Base-by-base conservation (phyloP, 2,888 invertebrate genomes). In the Morpho helenor region DNA sequence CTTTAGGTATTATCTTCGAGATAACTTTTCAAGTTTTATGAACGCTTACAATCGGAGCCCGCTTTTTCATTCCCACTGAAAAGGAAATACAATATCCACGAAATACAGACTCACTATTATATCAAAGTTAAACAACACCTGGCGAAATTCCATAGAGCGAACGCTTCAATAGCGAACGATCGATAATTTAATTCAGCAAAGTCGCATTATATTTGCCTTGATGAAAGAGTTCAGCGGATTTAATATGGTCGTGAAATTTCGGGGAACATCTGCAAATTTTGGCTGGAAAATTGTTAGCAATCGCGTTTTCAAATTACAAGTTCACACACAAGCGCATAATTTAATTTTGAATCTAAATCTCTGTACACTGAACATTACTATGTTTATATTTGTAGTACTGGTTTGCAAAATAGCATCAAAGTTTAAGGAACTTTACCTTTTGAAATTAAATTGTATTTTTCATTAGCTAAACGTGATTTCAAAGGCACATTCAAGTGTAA, bases 121-220 rank as follows among this genome's bases (percentile, higher is more conserved):
- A 39, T n/a, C 52, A 7, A 31, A 44, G 9, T 43, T 43, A 10
- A 7, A 45, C 45, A 7, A 7, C 9, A 10, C 9, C n/a, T 45
- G 7, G 45, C 10, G 5, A 10, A 10, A 45, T 45, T 10, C 10
- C 10, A 9, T 45, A 10, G 10, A 45, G 10, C 10, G 9, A 45
- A 16, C 45, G 10, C 45, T 10, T 45, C 22, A 44, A 45, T 49
- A 22, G 41, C 41, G 46, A 7, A 31, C 41, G 54, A 55, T 59
- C 59, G 46, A 56, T 52, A 48, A 59, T 44, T 59, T 55, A 59
- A 55, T 55, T 55, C 55, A 31, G 59, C 53, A 57, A 54, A 57
- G 48, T 47, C 50, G 53, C 57, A 54, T 53, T 58, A 55, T 55
- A 59, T 52, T 58, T 46, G 49, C 56, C 49, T 59, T 59, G 50